phyloP scores from a whole-genome alignment of 1,140 invertebrate genomes.

The Brachionus plicatilis region DNA sequence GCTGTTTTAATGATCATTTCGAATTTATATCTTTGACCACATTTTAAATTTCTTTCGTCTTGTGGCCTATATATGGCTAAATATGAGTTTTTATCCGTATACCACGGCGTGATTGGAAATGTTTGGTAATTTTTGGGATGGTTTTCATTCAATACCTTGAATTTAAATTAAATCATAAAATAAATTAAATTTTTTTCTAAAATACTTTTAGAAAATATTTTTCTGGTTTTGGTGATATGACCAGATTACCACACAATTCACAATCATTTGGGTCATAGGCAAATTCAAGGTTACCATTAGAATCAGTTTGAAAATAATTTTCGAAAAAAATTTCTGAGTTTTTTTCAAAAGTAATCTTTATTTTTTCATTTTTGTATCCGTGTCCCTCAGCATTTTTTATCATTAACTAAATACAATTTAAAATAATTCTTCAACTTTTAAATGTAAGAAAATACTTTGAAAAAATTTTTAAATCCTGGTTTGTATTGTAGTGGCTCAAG shows the following conservation, averaged over 20 bases:
- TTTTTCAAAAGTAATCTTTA: neutral
- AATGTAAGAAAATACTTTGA: neutral
- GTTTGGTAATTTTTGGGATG: neutral
- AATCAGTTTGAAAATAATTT: neutral
- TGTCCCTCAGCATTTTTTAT: neutral
- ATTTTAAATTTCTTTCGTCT: neutral
- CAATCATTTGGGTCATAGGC: neutral
- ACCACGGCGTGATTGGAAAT: neutral
- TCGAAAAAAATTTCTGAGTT: neutral
- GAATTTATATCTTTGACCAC: neutral
- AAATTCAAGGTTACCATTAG: neutral
- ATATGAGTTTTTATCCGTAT: conserved; percentile 24
- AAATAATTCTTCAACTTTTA: neutral
- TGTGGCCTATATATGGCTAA: neutral
- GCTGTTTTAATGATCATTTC: neutral
- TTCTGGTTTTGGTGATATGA: neutral
- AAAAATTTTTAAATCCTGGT: conserved; percentile 9
- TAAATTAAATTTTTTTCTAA: neutral
- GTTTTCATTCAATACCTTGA: neutral
- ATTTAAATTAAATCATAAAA: neutral
- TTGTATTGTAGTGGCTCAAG: neutral
- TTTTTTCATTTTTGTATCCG: neutral
- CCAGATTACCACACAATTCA: neutral
- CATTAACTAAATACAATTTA: conserved; percentile 2
- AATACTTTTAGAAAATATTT: neutral